A percentile compares a stretch with the other conserved stretches of the same genome.
Evolutionary conservation across 2,113 vertebrate species (phyloP).

Genomic region (Barbus barbus): DNA sequence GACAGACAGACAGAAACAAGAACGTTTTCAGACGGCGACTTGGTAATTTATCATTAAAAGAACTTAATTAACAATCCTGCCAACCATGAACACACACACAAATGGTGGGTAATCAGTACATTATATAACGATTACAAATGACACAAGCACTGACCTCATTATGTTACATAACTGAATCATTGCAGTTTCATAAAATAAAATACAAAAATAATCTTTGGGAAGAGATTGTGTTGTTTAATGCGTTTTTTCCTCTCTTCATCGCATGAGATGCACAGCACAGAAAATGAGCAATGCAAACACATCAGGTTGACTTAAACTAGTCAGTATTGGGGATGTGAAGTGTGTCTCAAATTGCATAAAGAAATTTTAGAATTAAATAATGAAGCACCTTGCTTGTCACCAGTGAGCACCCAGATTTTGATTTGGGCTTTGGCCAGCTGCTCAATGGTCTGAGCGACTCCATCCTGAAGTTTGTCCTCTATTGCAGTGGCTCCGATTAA

Average conservation of each 20-base stretch:
- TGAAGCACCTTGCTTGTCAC: slow-evolving; percentile 93
- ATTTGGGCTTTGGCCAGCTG: slow-evolving; percentile 87
- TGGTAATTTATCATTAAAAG: background rate
- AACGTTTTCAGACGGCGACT: background rate
- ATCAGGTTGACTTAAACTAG: background rate
- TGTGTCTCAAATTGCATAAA: background rate
- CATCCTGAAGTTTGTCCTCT: slow-evolving; percentile 94
- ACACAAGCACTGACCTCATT: background rate
- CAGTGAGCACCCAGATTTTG: slow-evolving; percentile 95
- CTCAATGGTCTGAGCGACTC: slow-evolving; percentile 89
- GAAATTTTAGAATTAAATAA: background rate
- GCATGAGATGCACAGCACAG: background rate
- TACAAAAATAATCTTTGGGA: background rate
- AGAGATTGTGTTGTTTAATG: background rate
- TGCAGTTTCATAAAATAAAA: background rate
- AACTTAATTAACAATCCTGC: background rate
- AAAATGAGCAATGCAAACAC: background rate
- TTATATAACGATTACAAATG: background rate
- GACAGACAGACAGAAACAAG: background rate
- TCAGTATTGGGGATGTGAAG: background rate
- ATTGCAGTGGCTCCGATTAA: slow-evolving; percentile 90
- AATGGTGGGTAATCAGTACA: background rate
- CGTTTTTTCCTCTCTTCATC: background rate
- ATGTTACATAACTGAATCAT: background rate
- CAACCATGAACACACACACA: slow-evolving; percentile 1